These are phyloP conservation scores for Epicampocera succincta DNA, from an alignment of 2,888 invertebrate species.

Conservation along the genomic window DNA sequence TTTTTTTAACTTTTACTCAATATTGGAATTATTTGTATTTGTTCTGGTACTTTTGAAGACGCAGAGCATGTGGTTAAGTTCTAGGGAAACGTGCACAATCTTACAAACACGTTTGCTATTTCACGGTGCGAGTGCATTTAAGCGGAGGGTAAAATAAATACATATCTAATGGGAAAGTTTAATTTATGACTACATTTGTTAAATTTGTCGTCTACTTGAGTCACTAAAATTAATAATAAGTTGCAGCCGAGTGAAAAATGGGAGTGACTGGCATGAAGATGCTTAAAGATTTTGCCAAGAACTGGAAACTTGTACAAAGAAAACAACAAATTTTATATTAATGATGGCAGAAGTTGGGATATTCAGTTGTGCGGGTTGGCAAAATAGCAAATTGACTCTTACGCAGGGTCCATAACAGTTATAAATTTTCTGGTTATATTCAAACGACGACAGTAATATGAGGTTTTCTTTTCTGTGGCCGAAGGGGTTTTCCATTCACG, in stretches of 20 bases:
- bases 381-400: too few species aligned
- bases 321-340: too few species aligned
- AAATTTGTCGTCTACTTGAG: constrained; percentile 66
- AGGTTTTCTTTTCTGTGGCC: too few species aligned
- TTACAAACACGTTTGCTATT: constrained; percentile 6
- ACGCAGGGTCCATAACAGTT: too few species aligned
- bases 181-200: constrained; percentile 65
- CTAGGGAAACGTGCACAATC: constrained; percentile 39
- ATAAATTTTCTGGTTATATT: too few species aligned
- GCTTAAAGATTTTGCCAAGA: constrained; percentile 17
- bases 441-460: too few species aligned
- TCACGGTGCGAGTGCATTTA: not conserved
- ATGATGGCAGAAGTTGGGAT: too few species aligned
- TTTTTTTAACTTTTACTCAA: constrained; percentile 10
- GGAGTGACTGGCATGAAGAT: constrained; percentile 24
- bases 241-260: constrained; percentile 12
- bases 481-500: too few species aligned
- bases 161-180: constrained; percentile 22
- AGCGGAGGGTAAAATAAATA: not conserved
- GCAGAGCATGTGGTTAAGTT: constrained; percentile 28
- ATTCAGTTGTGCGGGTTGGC: too few species aligned
- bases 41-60: not conserved
- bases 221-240: constrained; percentile 51
- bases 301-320: not conserved
- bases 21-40: constrained; percentile 15